phyloP scores from a whole-genome alignment of 2,113 vertebrate genomes.

The Fregata magnificens region DNA sequence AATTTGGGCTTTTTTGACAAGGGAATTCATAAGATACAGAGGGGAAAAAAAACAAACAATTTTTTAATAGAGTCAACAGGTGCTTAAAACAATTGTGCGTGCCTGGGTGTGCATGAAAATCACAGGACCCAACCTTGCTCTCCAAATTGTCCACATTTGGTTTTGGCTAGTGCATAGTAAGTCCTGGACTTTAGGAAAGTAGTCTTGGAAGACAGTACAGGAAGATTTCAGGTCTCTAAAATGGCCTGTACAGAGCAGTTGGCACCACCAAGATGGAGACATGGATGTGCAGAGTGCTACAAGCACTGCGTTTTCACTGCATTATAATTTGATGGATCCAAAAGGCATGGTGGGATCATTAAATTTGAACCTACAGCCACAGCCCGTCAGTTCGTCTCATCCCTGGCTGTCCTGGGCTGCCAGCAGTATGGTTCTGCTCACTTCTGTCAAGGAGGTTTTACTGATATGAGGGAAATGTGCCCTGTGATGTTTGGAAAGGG shows the following conservation, averaged over 20 bases:
- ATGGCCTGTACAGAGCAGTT: background rate
- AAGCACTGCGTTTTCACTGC: background rate
- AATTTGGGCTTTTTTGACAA: background rate
- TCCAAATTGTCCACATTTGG: background rate
- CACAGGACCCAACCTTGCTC: background rate
- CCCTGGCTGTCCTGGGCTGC: background rate
- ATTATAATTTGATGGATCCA: background rate
- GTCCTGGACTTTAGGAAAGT: background rate
- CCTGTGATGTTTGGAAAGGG: background rate
- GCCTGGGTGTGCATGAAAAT: background rate
- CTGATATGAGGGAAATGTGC: background rate
- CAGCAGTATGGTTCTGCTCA: background rate
- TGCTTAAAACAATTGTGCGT: background rate
- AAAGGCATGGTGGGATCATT: background rate
- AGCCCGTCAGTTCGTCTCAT: background rate
- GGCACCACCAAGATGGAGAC: background rate
- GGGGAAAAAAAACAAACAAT: fast-evolving
- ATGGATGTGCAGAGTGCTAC: background rate
- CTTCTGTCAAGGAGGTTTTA: background rate
- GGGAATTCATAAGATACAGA: background rate
- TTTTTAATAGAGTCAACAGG: background rate
- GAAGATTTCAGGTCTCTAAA: background rate
- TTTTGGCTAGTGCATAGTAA: background rate
- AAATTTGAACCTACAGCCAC: background rate
- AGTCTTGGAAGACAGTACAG: background rate